phyloP scores from a whole-genome alignment of 2,888 invertebrate species.

The Piscicola geometra region DNA sequence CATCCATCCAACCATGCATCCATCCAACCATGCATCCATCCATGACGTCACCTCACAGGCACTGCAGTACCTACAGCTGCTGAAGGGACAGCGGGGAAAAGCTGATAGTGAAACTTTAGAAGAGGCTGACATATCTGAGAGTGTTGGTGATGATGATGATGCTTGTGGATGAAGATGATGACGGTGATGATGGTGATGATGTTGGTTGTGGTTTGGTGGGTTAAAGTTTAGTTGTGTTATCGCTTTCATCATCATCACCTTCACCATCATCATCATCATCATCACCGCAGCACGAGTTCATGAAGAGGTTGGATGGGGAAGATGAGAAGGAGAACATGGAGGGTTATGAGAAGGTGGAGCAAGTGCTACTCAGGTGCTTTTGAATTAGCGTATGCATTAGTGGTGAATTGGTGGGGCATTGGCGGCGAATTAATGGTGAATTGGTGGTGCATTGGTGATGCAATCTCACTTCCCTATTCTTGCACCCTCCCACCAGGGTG shows the following conservation, averaged over 20 bases:
- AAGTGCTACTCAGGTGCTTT: conserved; percentile 36
- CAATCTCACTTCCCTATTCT: not conserved
- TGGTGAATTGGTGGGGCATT: no score
- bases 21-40: not conserved
- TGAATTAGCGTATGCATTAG: not conserved
- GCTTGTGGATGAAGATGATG: not conserved
- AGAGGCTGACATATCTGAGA: conserved; percentile 31
- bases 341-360: conserved; percentile 29
- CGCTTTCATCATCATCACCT: not conserved
- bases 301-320: not conserved
- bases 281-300: conserved; percentile 7
- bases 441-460: no score
- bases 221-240: no score
- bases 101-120: conserved; percentile 38
- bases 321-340: conserved; percentile 32
- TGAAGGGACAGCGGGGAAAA: conserved; percentile 47
- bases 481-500: conserved; percentile 2
- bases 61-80: conserved; percentile 44
- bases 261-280: not conserved
- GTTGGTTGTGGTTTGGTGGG: not conserved
- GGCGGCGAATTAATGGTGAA: no score
- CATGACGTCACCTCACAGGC: conserved; percentile 36
- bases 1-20: conserved; percentile 11
- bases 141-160: no score
- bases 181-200: conserved; percentile 20